These are phyloP conservation scores for Cotesia glomerata DNA, from an alignment of 1,140 invertebrate species.

Conservation along the genomic window DNA sequence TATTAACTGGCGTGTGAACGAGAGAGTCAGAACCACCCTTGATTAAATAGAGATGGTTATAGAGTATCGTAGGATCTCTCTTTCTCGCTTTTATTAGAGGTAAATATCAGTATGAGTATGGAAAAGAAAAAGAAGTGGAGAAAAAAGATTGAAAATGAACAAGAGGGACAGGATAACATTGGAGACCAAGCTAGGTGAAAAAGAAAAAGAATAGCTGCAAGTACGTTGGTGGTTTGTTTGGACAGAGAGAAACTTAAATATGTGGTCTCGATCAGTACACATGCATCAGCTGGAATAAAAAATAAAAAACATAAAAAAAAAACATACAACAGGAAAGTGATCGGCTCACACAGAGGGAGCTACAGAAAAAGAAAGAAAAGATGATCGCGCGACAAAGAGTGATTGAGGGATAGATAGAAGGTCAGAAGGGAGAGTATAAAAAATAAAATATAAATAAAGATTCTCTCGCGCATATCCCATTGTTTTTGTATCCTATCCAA, in stretches of 20 bases:
- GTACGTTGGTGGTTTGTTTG: slow-evolving; percentile 27
- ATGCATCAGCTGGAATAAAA: slow-evolving; percentile 39
- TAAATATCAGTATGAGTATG: slow-evolving; percentile 31
- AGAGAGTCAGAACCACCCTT: slow-evolving; percentile 23
- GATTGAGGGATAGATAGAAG: slow-evolving; percentile 25
- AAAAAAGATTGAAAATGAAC: not conserved
- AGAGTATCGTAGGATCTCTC: slow-evolving; percentile 14
- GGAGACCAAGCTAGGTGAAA: not conserved
- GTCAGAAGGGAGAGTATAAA: slow-evolving; percentile 20
- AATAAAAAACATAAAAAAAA: slow-evolving; percentile 14
- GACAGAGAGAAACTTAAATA: slow-evolving; percentile 45
- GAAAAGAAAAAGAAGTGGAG: not conserved
- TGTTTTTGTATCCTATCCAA: slow-evolving; percentile 45
- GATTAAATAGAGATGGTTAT: slow-evolving; percentile 25
- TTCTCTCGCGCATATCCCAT: slow-evolving; percentile 36
- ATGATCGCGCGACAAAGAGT: slow-evolving; percentile 23
- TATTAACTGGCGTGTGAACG: slow-evolving; percentile 56
- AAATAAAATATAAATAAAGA: slow-evolving; percentile 30
- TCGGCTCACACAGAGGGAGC: slow-evolving; percentile 24
- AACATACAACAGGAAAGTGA: not conserved
- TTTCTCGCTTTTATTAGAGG: no score
- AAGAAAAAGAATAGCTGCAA: not conserved
- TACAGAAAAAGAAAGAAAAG: slow-evolving; percentile 24
- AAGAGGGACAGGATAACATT: not conserved
- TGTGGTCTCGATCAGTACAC: slow-evolving; percentile 44